These are phyloP conservation scores for Sebastes nivosus DNA, from an alignment of 2,797 vertebrate species.

Conservation along the genomic window DNA sequence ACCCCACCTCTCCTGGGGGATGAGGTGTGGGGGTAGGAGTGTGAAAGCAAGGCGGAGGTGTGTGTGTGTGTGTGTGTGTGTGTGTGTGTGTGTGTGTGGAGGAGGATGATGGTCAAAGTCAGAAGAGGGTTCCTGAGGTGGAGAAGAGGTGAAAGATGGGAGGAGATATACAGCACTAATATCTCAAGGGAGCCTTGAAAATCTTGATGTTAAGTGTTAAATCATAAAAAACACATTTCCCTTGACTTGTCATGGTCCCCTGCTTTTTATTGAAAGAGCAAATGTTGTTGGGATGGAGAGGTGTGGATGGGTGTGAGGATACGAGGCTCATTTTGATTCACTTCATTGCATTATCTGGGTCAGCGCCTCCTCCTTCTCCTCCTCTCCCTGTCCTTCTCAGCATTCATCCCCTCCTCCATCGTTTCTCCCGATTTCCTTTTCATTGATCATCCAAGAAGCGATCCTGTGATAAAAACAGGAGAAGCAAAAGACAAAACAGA, in stretches of 20 bases:
- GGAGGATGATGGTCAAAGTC: constrained; percentile 23
- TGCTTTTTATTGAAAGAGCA: neutral
- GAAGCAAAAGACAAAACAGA: neutral
- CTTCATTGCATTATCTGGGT: constrained; percentile 84
- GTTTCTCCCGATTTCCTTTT: neutral
- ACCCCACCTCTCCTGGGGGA: constrained; percentile 35
- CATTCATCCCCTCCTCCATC: constrained; percentile 31
- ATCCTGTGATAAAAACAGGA: neutral
- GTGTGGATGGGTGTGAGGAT: constrained; percentile 37
- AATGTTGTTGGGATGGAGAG: neutral
- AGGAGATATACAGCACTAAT: neutral
- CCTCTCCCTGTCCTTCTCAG: neutral
- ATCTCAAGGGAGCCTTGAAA: constrained; percentile 15
- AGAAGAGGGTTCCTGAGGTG: constrained; percentile 22
- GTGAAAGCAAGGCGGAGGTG: constrained; percentile 7
- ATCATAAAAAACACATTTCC: neutral
- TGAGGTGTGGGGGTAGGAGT: constrained; percentile 3
- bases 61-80: neutral
- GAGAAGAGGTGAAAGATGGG: constrained; percentile 38
- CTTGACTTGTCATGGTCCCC: neutral
- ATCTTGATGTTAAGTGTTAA: neutral
- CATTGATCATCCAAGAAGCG: constrained; percentile 38
- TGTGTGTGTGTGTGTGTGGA: neutral
- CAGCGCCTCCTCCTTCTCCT: constrained; percentile 71
- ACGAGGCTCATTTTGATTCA: constrained; percentile 78